Conservation (phyloP, 2,888 invertebrate species). For the Anthophora plumipes region DNA sequence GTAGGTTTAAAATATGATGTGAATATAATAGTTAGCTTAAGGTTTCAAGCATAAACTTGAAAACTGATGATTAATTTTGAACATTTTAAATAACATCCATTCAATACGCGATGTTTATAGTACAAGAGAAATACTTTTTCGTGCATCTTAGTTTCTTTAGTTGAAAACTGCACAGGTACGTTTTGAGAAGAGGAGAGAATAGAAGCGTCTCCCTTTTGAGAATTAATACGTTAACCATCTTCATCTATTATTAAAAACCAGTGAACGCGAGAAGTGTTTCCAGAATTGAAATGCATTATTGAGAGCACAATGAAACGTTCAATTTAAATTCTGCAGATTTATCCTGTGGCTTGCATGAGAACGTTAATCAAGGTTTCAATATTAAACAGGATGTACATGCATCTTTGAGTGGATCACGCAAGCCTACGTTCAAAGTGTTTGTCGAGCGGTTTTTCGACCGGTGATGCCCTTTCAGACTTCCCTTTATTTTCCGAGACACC, state of each 20-base stretch:
- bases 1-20: no score
- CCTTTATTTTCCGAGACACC: not conserved
- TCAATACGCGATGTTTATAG: no score
- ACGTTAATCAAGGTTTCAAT: slow-evolving; percentile 49
- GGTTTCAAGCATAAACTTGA: no score
- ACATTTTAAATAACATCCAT: no score
- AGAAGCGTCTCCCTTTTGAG: not conserved
- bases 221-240: not conserved
- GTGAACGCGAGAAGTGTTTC: not conserved
- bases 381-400: slow-evolving; percentile 33
- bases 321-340: slow-evolving; percentile 42
- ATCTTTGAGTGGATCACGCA: slow-evolving; percentile 39
- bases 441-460: not conserved
- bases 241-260: slow-evolving; percentile 1
- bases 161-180: no score
- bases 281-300: slow-evolving; percentile 43
- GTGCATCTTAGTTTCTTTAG: no score
- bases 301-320: slow-evolving; percentile 30
- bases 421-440: slow-evolving; percentile 29
- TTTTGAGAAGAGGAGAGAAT: not conserved
- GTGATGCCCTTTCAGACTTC: slow-evolving; percentile 7
- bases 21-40: no score
- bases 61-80: no score
- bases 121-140: no score
- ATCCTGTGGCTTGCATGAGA: not conserved